Conservation (phyloP, 2,113 vertebrate genomes). For the Promerops cafer region DNA sequence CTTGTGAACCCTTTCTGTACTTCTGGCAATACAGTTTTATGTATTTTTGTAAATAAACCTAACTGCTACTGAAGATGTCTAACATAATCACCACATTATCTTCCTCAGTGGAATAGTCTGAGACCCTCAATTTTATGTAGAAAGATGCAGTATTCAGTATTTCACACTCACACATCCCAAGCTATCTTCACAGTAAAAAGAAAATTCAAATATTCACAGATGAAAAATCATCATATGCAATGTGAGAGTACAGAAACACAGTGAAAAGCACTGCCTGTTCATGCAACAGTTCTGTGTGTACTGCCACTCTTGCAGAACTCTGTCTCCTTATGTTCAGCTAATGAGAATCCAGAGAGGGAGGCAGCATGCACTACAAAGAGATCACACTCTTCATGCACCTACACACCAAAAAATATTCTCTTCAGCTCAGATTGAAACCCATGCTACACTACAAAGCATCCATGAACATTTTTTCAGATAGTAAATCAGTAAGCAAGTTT, state of each 20-base stretch:
- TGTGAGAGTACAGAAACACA: neutral
- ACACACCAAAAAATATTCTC: neutral
- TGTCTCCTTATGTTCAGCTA: neutral
- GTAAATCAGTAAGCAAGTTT: neutral
- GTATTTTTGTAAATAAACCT: neutral
- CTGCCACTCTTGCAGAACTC: neutral
- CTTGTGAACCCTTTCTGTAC: neutral
- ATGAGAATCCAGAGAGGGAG: neutral
- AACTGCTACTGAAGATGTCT: neutral
- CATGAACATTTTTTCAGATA: neutral
- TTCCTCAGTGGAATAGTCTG: neutral
- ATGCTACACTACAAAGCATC: neutral
- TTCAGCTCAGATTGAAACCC: neutral
- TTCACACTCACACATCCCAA: neutral
- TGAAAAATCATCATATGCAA: neutral
- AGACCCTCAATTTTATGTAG: neutral
- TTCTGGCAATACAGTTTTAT: neutral
- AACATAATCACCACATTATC: neutral
- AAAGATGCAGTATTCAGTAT: neutral
- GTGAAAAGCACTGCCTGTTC: neutral
- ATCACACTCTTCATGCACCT: neutral
- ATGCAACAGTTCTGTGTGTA: neutral
- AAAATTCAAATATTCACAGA: neutral
- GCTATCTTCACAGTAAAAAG: neutral
- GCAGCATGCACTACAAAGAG: neutral